Evolutionary conservation across 2,113 vertebrate species (phyloP), one percentile per base, ranked within the genome.

Genomic region (Strix aluco): DNA sequence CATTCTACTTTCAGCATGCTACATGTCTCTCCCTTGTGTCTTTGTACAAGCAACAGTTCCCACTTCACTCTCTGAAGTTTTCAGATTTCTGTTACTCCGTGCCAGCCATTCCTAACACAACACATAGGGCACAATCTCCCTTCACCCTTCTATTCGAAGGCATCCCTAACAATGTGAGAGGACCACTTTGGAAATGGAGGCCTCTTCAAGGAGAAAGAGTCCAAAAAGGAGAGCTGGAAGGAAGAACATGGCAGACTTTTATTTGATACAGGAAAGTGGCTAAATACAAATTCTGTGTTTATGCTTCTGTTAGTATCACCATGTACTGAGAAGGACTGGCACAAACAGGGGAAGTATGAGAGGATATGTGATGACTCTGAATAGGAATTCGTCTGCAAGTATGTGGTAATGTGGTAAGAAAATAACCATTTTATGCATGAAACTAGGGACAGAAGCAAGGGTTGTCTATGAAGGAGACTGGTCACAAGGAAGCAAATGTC

Each of bases 1-100:
- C 29, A 16, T 29, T n/a, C 11, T 36, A n/a, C 25, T 5, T 8
- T 9, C 1, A 2, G 8, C 18, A 38, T 7, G 15, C 19, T 40
- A 15, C 3, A 1, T 62, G 15, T 9, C 4, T 46, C 19, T 82
- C 34, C 34, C 4, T 52, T 27, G 27, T 88, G 47, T 46, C 29
- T 21, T 47, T 46, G 11, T 40, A 29, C 29, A 83, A n/a, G 19
- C 13, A 61, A 47, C 16, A n/a, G 13, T 25, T 10, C 25, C 16
- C 40, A 29, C 29, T 61, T 69, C 15, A n/a, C 16, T 62, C n/a
- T 7, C 63, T 49, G 20, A 40, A 70, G 18, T 67, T 54, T 82
- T 67, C 61, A 61, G 10, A 29, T 34, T 15, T 65, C n/a, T 81
- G 11, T 42, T 81, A 32, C 52, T 51, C 30, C 30, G 18, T 46